Conservation (phyloP, 1,140 invertebrate genomes). For the Pseudomyrmex gracilis region DNA sequence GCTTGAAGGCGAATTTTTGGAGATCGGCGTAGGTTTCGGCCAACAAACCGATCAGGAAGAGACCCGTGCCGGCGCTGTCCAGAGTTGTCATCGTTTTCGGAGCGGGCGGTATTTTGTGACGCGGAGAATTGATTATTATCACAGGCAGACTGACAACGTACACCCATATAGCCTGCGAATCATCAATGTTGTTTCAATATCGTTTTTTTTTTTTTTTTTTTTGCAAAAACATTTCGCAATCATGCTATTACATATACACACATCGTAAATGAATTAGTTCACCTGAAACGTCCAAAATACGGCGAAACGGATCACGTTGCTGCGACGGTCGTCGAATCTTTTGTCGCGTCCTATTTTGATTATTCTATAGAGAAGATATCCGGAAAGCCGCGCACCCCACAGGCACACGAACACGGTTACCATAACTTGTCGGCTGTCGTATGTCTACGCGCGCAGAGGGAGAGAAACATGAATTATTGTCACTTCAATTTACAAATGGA, state of each 20-base stretch:
- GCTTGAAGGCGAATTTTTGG: conserved; percentile 95
- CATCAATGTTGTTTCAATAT: conserved; percentile 19
- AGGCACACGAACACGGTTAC: conserved; percentile 94
- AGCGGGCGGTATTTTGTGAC: conserved; percentile 90
- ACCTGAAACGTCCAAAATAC: conserved; percentile 97
- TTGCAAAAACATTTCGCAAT: too few species aligned
- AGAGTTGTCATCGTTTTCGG: conserved; percentile 93
- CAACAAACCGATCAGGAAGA: conserved; percentile 93
- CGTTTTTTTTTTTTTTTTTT: neutral
- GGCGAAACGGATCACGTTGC: conserved; percentile 94
- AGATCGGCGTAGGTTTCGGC: conserved; percentile 96
- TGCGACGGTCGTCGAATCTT: conserved; percentile 94
- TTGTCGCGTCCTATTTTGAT: conserved; percentile 95
- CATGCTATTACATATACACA: too few species aligned
- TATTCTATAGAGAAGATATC: conserved; percentile 94
- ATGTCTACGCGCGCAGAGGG: conserved; percentile 86
- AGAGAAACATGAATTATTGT: neutral
- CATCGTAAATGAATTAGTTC: conserved; percentile 38
- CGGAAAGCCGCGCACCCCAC: conserved; percentile 94
- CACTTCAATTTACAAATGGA: too few species aligned
- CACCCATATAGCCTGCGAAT: conserved; percentile 95
- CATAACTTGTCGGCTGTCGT: conserved; percentile 94
- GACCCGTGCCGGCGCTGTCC: conserved; percentile 93
- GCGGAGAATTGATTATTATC: conserved; percentile 96
- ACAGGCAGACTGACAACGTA: conserved; percentile 95